Evolutionary conservation across 2,113 vertebrate species (phyloP), one percentile per base, ranked within the genome.

Genomic region (Onychostoma macrolepis): DNA sequence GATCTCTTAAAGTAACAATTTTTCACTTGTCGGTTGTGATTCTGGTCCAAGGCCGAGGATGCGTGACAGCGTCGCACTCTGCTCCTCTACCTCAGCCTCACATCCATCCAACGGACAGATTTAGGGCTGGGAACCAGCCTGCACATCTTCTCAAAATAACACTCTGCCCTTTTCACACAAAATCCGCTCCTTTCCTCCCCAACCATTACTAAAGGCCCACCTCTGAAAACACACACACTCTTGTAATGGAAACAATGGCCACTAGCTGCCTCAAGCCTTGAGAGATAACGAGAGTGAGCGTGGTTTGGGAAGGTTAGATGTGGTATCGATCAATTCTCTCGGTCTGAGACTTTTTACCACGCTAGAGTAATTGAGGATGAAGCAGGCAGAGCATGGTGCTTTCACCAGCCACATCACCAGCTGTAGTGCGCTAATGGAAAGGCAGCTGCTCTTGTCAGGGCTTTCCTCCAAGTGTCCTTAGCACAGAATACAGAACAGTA

Each of bases 341-440:
- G 30, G 78, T 75, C 85, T 86, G 50, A 86, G 85, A 82, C 78
- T 56, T 58, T 81, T 86, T 81, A 74, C 67, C 78, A 74, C 53
- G 67, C 65, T 86, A 26, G 65, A 81, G 78, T 86, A 86, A 86
- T 86, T 71, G 85, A 81, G 85, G 85, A 72, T 61, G 85, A 61
- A 75, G 67, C 67, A 74, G 78, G 78, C 85, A 30, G 36, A 75
- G 85, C 78, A 74, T 30, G 85, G 41, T 45, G 61, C 28, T 71
- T 58, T 69, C 61, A 65, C 26, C 9, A 26, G 58, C 58, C 74
- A 78, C 61, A 53, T 77, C 84, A n/a, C 36, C 53, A 80, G 85
- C 77, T 86, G 24, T 24, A 86, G 48, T 6, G 48, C 53, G 7
- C 65, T 80, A 80, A 58, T 56, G 77, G 53, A 80, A 80, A 36